These are phyloP conservation scores for Neoniphon sammara DNA, from an alignment of 2,797 vertebrate species.

Conservation along the genomic window DNA sequence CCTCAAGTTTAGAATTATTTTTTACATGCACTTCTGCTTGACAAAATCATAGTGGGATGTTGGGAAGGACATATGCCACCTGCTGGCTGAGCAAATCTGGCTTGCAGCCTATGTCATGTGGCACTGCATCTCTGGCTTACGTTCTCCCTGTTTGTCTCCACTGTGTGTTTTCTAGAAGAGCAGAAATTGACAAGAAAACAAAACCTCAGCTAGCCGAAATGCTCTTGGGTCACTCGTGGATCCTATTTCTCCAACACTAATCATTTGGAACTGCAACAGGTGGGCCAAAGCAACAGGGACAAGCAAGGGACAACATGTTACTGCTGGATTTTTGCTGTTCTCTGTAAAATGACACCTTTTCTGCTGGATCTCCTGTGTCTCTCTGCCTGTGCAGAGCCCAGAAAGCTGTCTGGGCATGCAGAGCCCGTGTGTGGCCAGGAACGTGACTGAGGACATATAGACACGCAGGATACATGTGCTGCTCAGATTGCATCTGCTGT, in stretches of 20 bases:
- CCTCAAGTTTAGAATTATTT: background rate
- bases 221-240: background rate
- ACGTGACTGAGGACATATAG: conserved; percentile 31
- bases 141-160: background rate
- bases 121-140: background rate
- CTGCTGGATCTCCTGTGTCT: conserved; percentile 2
- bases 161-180: background rate
- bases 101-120: background rate
- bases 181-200: background rate
- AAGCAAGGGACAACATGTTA: conserved; percentile 9
- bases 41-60: background rate
- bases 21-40: background rate
- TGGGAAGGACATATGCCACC: too few species aligned
- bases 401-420: conserved; percentile 61
- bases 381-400: conserved; percentile 3
- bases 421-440: conserved; percentile 22
- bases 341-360: conserved; percentile 32
- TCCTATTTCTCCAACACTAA: conserved; percentile 20
- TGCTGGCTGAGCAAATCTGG: background rate
- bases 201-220: background rate
- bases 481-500: conserved; percentile 55
- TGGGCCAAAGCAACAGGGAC: background rate
- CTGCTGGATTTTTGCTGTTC: conserved; percentile 3
- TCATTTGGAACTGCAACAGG: conserved; percentile 17
- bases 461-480: conserved; percentile 35